Evolutionary conservation across 1,140 invertebrate species (phyloP).

Genomic region (Heterodera schachtii): DNA sequence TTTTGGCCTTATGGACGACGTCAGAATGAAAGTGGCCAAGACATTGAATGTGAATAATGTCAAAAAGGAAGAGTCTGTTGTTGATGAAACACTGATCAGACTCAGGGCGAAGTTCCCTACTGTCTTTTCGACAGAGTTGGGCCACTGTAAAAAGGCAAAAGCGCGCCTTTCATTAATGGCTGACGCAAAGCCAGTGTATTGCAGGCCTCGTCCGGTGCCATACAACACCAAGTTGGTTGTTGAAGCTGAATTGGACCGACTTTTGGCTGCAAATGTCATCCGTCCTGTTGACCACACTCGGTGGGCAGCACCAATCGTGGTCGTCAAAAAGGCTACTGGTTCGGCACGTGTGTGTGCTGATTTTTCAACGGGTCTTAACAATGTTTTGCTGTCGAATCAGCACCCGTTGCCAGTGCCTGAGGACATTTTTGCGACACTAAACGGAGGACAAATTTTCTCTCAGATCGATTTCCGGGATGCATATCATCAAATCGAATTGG

Average conservation of each 20-base stretch:
- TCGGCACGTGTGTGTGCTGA: conserved; percentile 18
- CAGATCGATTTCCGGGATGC: conserved; percentile 59
- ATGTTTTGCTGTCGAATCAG: conserved; percentile 33
- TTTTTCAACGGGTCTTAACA: conserved; percentile 55
- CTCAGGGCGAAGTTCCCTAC: conserved; percentile 30
- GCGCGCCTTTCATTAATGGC: conserved; percentile 35
- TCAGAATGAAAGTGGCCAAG: background rate
- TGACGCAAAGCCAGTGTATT: conserved; percentile 32
- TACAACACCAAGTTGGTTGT: conserved; percentile 49
- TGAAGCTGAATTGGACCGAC: conserved; percentile 55
- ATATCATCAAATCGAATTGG: conserved; percentile 35
- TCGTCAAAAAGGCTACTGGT: conserved; percentile 2
- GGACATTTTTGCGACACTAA: conserved; percentile 53
- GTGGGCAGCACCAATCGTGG: conserved; percentile 67
- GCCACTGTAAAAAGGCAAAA: conserved; percentile 30
- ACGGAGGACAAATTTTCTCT: conserved; percentile 52
- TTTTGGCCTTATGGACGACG: background rate
- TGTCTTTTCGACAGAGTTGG: conserved; percentile 13
- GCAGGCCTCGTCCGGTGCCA: conserved; percentile 51
- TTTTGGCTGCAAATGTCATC: conserved; percentile 47
- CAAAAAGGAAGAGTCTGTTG: background rate
- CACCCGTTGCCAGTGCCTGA: conserved; percentile 59
- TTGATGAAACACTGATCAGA: background rate
- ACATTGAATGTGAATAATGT: background rate
- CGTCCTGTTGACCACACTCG: conserved; percentile 55